These are phyloP conservation scores for Anser cygnoides DNA, from an alignment of 2,113 vertebrate genomes.

Conservation along the genomic window DNA sequence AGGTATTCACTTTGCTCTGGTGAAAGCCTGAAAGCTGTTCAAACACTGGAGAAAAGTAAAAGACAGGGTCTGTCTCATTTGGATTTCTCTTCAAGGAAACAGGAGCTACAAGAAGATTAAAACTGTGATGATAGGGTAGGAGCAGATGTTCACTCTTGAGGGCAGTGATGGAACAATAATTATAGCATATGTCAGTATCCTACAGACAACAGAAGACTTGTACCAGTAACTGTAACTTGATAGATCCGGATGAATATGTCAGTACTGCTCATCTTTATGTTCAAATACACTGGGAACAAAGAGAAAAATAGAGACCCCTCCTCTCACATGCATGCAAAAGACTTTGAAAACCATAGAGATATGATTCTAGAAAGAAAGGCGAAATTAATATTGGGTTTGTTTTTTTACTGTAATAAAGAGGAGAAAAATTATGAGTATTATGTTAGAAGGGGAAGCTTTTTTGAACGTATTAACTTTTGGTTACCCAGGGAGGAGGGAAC, in stretches of 20 bases:
- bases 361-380: neutral
- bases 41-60: slow-evolving; percentile 10
- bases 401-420: neutral
- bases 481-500: neutral
- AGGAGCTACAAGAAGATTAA: slow-evolving; percentile 32
- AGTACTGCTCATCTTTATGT: neutral
- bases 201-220: slow-evolving; percentile 21
- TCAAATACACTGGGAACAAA: neutral
- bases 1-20: neutral
- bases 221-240: neutral
- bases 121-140: neutral
- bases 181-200: slow-evolving; percentile 4
- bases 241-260: neutral
- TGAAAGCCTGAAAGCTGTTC: slow-evolving; percentile 39
- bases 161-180: slow-evolving; percentile 37
- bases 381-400: neutral
- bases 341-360: neutral
- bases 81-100: slow-evolving; percentile 31
- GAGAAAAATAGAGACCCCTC: neutral
- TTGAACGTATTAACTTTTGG: neutral
- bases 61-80: slow-evolving; percentile 15
- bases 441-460: neutral
- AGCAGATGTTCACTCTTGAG: slow-evolving; percentile 54
- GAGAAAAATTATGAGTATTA: neutral
- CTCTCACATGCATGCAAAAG: neutral